Base-by-base conservation (phyloP, 2,888 invertebrate species). In the Creontiades dilutus region DNA sequence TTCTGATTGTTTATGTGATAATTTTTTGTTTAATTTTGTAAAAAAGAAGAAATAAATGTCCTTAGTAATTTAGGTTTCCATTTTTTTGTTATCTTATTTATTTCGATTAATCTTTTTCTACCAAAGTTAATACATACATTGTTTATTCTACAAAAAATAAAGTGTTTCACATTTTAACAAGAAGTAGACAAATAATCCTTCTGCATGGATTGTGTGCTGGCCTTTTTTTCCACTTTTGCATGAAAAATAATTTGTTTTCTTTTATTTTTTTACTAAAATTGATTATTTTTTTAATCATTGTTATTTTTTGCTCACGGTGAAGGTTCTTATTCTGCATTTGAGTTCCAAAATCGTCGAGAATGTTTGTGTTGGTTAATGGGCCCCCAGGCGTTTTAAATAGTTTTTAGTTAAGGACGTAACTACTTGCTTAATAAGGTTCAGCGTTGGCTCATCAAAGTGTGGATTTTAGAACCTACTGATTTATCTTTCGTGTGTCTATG, bases 1-100 rank as follows among this genome's bases (percentile, higher is more conserved):
- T 90, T 91, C 90, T 89, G 89, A 91, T 90, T 89, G 86, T 91
- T 91, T 90, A 89, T 91, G 91, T 91, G 91, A 91, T 91, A 91
- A 85, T 90, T 91, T 91, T 91, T 91, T 90, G 90, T 91, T 91
- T 91, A 91, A 90, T 86, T 86, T 91, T 91, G 91, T 91, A 90
- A 89, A 90, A 68, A 68, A 61, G 68, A 23, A 68, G 23, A 68
- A 68, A 91, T 91, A 91, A 91, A 91, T 90, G 90, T 91, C 90
- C 90, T 90, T 90, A 86, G 86, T 47, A 68, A 61, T 52, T 47
- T 86, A 86, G 86, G 86, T 86, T 86, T 86, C 37, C 76, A 75
- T 68, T 86, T 86, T 84, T 61, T 86, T 75, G 75, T 86, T 86
- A 86, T 86, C 76, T 86, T 75, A 75, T 23, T 68, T 68, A 47